Evolutionary conservation across 2,888 invertebrate species (phyloP).

Genomic region (Xanthostigma xanthostigma): DNA sequence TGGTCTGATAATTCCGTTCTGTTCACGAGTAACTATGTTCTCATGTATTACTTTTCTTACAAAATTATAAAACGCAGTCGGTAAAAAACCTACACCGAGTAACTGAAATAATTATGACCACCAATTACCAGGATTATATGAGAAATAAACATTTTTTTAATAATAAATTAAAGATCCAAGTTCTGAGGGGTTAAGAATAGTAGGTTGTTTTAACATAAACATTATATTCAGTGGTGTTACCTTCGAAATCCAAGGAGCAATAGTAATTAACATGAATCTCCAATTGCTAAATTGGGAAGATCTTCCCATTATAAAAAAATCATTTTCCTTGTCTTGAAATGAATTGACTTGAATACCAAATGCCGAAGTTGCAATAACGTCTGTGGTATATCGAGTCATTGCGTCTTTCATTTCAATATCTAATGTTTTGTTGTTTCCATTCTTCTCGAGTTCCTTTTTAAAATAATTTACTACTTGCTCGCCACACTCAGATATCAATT

Average conservation of each 20-base stretch:
- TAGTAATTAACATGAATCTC: neutral
- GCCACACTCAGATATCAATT: conserved; percentile 3
- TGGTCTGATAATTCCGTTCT: conserved; percentile 16
- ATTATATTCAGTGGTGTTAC: neutral
- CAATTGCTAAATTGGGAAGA: neutral
- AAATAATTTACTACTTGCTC: conserved; percentile 6
- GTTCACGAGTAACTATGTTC: conserved; percentile 15
- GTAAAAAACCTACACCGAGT: conserved; percentile 9
- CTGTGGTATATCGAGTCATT: conserved; percentile 9
- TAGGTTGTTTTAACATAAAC: too few relatives aligned
- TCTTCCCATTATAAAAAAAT: conserved; percentile 21
- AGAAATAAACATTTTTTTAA: too few relatives aligned
- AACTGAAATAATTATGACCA: conserved; percentile 7
- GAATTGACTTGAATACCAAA: conserved; percentile 11
- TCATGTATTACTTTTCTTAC: conserved; percentile 14
- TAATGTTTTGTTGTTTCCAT: neutral
- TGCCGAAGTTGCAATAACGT: conserved; percentile 11
- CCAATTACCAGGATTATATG: too few relatives aligned
- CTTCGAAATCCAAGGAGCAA: conserved; percentile 3
- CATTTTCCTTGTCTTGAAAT: conserved; percentile 9
- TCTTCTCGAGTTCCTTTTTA: neutral
- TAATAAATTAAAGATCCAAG: too few relatives aligned
- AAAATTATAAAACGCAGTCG: conserved; percentile 10
- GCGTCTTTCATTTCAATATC: conserved; percentile 10
- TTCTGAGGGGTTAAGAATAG: too few relatives aligned